Evolutionary conservation across 2,888 invertebrate species (phyloP).

Genomic region (Epinotia bilunana): DNA sequence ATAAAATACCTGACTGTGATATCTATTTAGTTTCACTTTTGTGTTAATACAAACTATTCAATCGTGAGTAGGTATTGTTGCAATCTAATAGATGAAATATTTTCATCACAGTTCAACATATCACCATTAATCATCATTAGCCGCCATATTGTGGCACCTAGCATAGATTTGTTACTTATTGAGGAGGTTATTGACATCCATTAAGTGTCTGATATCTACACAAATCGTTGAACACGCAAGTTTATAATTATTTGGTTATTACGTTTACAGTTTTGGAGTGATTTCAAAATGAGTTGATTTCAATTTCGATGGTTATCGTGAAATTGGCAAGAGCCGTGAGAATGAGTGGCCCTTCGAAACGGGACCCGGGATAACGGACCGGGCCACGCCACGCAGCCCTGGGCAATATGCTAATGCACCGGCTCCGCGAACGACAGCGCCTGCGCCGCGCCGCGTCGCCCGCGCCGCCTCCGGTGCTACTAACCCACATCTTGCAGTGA

Average conservation of each 20-base stretch:
- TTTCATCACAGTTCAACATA: slow-evolving; percentile 35
- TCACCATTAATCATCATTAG: slow-evolving; percentile 42
- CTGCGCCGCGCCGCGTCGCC: slow-evolving; percentile 59
- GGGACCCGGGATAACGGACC: slow-evolving; percentile 76
- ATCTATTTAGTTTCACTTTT: slow-evolving; percentile 32
- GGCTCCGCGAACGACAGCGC: slow-evolving; percentile 61
- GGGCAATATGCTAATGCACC: slow-evolving; percentile 77
- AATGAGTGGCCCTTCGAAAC: slow-evolving; percentile 70
- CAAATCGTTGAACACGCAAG: neutral
- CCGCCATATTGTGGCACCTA: slow-evolving; percentile 24
- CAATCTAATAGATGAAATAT: slow-evolving; percentile 32
- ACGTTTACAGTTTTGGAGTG: neutral
- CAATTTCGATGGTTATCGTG: slow-evolving; percentile 47
- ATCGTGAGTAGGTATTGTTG: slow-evolving; percentile 17
- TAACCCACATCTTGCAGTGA: slow-evolving; percentile 80
- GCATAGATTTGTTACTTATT: slow-evolving; percentile 10
- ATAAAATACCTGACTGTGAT: slow-evolving; percentile 12
- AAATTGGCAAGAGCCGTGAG: slow-evolving; percentile 69
- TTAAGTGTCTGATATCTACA: neutral
- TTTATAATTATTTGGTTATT: neutral
- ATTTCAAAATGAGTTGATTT: slow-evolving; percentile 1
- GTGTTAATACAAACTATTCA: slow-evolving; percentile 13
- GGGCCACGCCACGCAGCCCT: slow-evolving; percentile 57
- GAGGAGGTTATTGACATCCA: slow-evolving; percentile 22
- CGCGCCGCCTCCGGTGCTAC: slow-evolving; percentile 67